phyloP scores from a whole-genome alignment of 2,113 vertebrate species.

The Hippocampus abdominalis region DNA sequence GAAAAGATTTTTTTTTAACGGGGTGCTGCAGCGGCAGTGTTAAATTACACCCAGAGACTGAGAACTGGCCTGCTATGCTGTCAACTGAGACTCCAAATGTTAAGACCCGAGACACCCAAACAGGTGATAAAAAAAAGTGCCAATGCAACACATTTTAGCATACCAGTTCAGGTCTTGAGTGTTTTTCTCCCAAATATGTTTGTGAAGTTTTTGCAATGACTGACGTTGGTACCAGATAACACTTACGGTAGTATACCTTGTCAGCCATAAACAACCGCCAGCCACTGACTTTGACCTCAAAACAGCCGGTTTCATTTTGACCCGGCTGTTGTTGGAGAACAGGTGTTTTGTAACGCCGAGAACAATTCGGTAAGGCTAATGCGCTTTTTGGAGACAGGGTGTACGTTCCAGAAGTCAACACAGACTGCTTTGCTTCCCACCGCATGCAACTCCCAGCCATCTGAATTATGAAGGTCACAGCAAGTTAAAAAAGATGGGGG shows the following conservation, averaged over 20 bases:
- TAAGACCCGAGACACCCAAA: background rate
- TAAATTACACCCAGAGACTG: conserved; percentile 13
- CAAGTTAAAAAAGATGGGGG: conserved; percentile 5
- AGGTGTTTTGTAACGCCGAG: background rate
- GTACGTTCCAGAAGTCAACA: conserved; percentile 11
- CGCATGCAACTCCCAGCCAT: conserved; percentile 1
- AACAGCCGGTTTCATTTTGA: background rate
- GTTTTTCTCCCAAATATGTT: background rate
- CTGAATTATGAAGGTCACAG: conserved; percentile 17
- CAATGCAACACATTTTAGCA: background rate
- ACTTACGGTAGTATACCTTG: background rate
- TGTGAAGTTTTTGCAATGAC: background rate
- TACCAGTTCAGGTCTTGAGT: background rate
- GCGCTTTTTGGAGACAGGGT: background rate
- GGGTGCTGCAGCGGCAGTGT: conserved; percentile 18
- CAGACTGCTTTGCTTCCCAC: background rate
- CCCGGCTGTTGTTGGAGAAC: background rate
- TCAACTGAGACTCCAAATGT: background rate
- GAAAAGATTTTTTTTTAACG: background rate
- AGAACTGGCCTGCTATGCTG: conserved; percentile 24
- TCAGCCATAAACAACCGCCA: background rate
- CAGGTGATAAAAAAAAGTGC: background rate
- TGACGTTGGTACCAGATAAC: background rate
- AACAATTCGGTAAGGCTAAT: background rate
- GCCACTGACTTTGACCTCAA: background rate